Base-by-base conservation (phyloP, 2,888 invertebrate species). In the Campoplex capitator region DNA sequence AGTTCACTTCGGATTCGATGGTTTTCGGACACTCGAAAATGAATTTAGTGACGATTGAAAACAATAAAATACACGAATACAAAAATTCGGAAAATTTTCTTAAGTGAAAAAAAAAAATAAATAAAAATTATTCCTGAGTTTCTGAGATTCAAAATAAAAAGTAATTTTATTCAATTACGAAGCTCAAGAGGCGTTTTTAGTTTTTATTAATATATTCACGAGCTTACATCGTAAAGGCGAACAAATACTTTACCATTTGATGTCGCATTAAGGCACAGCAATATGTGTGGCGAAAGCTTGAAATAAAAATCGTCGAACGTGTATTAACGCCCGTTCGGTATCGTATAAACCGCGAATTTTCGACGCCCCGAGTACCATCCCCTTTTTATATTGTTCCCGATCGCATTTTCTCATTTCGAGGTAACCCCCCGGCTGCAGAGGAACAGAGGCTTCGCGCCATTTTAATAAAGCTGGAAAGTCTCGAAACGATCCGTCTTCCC, bases 221-320 rank as follows among this genome's bases (percentile, higher is more conserved):
- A 38, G 8, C 56, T 42, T 78, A 16, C 16, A 70, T 23, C 32
- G 76, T 81, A 56, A 76, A 23, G 73, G 74, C 79, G 23, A 23
- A 65, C 58, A 74, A 28, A 58, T 38, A 89, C 85, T 87, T 88
- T 89, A 90, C 91, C 92, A 90, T 92, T 93, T 93, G 90, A 93
- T 91, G 91, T 90, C 90, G 90, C 90, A 91, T 93, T 93, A 92
- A 56, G 85, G 71, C 83, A 75, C 90, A 88, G 90, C 93, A 92
- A 93, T 92, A 92, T 92, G 91, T 23, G 23, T 23, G 91, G 91
- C 88, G 88, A 81, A 89, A 89, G 84, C 88, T 76, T 89, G 87
- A 88, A 89, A 91, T 92, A 93, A 93, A 93, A 92, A 93, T 93
- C 89, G 92, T 92, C 91, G 90, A 92, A 92, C 89, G 88, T 91